These are phyloP conservation scores for Edolisoma coerulescens DNA, from an alignment of 2,113 vertebrate species.

Conservation along the genomic window DNA sequence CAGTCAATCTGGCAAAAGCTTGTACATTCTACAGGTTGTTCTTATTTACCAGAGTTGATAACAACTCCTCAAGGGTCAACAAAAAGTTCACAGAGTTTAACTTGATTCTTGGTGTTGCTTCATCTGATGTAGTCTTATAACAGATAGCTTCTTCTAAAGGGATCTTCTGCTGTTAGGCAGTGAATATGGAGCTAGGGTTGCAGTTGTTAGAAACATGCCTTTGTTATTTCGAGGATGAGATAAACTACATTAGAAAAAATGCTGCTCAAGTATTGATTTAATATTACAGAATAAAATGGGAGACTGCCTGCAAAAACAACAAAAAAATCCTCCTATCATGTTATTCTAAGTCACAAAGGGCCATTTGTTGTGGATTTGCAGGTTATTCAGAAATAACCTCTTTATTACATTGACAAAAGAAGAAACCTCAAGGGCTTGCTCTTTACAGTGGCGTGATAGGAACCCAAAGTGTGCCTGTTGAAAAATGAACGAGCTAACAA, in stretches of 20 bases:
- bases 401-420: conserved; percentile 32
- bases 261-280: not conserved
- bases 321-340: not conserved
- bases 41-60: not conserved
- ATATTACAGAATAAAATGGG: not conserved
- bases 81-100: not conserved
- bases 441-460: conserved; percentile 27
- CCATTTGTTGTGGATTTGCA: not conserved
- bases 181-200: not conserved
- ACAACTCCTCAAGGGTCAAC: not conserved
- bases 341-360: not conserved
- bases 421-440: conserved; percentile 32
- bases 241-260: not conserved
- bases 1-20: not conserved
- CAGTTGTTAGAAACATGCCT: not conserved
- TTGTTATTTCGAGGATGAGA: not conserved
- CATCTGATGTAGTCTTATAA: not conserved
- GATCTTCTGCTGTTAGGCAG: not conserved
- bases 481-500: conserved; percentile 57
- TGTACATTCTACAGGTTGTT: not conserved
- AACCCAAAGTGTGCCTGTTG: conserved; percentile 22
- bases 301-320: not conserved
- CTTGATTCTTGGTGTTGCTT: not conserved
- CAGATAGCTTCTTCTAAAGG: not conserved
- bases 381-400: not conserved